Evolutionary conservation across 2,113 vertebrate species (phyloP), one percentile per base, ranked within the genome.

Genomic region (Neogobius melanostomus): DNA sequence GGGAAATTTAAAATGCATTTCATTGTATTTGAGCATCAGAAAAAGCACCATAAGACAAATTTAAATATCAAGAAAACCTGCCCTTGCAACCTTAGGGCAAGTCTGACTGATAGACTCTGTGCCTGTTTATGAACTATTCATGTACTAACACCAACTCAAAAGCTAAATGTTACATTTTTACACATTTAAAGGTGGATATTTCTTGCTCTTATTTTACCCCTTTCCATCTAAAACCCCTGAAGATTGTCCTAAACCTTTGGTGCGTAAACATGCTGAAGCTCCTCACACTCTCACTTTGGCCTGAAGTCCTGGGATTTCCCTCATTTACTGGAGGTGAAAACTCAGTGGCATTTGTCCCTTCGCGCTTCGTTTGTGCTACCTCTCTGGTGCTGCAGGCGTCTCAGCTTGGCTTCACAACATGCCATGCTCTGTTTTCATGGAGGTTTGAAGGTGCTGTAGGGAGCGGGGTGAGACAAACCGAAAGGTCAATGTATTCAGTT

Each of bases 401-500:
- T 64, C 66, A 76, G 68, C 77, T 21, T 21, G 21, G 21, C 21
- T 69, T 54, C 43, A 43, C 57, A 57, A 36, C 56, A 66, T 1
- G 1, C 52, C 66, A 45, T 59, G 52, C 21, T 66, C 49, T 11
- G 7, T 52, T 77, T 66, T 74, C 65, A 79, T 61, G 21, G 47
- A 15, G 8, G 14, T 51, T 73, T 68, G 59, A 11, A 8, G 53
- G 47, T 43, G 68, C 64, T 36, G 28, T 36, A 65, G 46, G 46
- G 76, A 44, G 7, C 68, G 69, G 54, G 62, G 64, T 48, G n/a
- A n/a, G 46, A 21, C 10, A 9, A 67, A 67, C 71, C 63, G 67
- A 84, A 78, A 81, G 72, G 81, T 84, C 79, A 73, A 2, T 0
- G n/a, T 80, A 74, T 78, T 80, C 78, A 60, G 74, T 68, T 76